Evolutionary conservation across 53 echinoderm and acorn worm genomes (phyloP).

Genomic region (Actinopyga echinites): DNA sequence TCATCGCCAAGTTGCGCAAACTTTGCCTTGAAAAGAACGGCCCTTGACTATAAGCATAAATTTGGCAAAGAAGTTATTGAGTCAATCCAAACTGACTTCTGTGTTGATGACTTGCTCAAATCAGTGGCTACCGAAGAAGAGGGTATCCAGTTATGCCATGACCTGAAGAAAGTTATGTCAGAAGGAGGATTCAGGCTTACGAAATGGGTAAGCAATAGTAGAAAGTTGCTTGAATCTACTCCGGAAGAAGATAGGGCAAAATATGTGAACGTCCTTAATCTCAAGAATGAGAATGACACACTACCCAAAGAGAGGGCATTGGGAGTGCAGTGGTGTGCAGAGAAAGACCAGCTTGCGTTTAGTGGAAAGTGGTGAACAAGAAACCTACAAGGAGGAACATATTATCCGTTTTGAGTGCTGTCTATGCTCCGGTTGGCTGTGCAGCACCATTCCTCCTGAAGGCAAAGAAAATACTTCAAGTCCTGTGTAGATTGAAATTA

Average conservation of each 20-base stretch:
- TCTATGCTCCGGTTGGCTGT: slow-evolving; percentile 2
- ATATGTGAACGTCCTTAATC: slow-evolving; percentile 4
- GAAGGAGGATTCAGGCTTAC: slow-evolving; percentile 53
- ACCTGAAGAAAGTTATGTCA: background rate
- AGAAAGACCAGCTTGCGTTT: background rate
- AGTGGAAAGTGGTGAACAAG: background rate
- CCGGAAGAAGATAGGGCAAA: background rate
- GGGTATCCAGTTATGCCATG: background rate
- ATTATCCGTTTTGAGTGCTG: background rate
- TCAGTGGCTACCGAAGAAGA: slow-evolving; percentile 43
- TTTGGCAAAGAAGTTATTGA: slow-evolving; percentile 43
- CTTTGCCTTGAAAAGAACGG: slow-evolving; percentile 59
- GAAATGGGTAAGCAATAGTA: slow-evolving; percentile 56
- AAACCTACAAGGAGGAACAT: background rate
- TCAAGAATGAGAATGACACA: background rate
- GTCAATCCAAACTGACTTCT: slow-evolving; percentile 58
- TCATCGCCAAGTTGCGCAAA: slow-evolving; percentile 70
- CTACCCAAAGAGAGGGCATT: background rate
- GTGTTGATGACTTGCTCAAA: slow-evolving; percentile 64
- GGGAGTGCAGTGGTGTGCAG: slow-evolving; percentile 14
- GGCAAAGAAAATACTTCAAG: background rate
- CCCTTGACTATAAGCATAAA: slow-evolving; percentile 29
- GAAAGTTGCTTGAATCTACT: background rate
- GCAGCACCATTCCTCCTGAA: background rate
- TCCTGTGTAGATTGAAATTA: background rate